Percentiles rank a stretch among this genome's conserved stretches.
These are phyloP conservation scores for Mechanitis messenoides DNA, from an alignment of 2,888 invertebrate species.

Conservation along the genomic window DNA sequence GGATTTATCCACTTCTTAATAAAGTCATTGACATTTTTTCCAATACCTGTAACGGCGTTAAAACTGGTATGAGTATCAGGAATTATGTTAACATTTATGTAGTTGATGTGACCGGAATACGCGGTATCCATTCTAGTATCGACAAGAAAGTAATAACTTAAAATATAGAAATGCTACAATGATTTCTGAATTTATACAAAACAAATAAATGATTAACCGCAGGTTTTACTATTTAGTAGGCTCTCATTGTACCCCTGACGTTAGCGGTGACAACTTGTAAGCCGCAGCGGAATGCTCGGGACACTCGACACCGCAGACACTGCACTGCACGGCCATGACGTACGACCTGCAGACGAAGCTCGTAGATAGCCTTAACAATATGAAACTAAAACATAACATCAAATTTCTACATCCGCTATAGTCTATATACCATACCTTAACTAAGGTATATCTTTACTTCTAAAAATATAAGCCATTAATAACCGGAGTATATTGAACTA, in stretches of 20 bases:
- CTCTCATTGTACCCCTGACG: not conserved
- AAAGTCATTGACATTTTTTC: constrained; percentile 28
- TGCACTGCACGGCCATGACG: too few species aligned
- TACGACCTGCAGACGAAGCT: too few species aligned
- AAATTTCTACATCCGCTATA: too few species aligned
- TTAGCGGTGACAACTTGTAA: not conserved
- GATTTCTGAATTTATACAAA: not conserved
- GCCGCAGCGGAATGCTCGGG: constrained; percentile 1
- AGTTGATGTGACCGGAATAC: constrained; percentile 13
- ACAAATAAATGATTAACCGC: not conserved
- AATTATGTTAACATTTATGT: constrained; percentile 18
- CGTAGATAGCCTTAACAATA: too few species aligned
- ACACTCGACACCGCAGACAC: not conserved
- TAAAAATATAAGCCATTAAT: too few species aligned
- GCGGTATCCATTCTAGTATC: not conserved
- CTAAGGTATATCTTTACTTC: too few species aligned
- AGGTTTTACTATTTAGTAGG: not conserved
- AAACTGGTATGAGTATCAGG: constrained; percentile 14
- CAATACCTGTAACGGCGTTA: constrained; percentile 13
- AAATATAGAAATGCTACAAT: not conserved
- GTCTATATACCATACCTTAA: too few species aligned
- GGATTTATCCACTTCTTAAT: constrained; percentile 19
- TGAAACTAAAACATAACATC: too few species aligned
- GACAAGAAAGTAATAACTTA: not conserved
- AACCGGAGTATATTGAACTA: too few species aligned